Conservation (phyloP, 2,888 invertebrate genomes). For the Cabera pusaria region DNA sequence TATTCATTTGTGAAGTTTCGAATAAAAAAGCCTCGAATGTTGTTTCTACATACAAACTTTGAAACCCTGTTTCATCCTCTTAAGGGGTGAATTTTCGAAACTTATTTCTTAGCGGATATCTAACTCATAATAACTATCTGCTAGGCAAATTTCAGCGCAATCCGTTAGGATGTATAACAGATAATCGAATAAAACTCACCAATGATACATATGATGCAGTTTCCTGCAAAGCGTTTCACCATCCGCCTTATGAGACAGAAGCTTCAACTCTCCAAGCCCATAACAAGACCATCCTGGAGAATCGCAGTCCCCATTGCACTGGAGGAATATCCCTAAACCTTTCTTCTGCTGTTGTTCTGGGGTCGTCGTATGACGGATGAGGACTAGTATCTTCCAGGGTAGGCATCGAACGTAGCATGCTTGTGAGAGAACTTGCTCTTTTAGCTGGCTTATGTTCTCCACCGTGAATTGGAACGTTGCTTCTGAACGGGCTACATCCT, state of each 20-base stretch:
- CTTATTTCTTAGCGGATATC: too few relatives aligned
- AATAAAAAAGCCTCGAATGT: too few relatives aligned
- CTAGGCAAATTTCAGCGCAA: too few relatives aligned
- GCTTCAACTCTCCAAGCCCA: constrained; percentile 94
- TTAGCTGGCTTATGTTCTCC: constrained; percentile 93
- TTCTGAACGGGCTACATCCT: constrained; percentile 94
- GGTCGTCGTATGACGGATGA: constrained; percentile 90
- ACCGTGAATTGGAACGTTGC: constrained; percentile 96
- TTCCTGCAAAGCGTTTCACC: constrained; percentile 91
- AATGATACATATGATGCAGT: constrained; percentile 97
- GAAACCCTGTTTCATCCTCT: too few relatives aligned
- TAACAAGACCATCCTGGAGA: constrained; percentile 99
- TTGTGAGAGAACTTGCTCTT: constrained; percentile 92
- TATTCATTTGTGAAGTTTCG: too few relatives aligned
- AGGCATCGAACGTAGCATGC: constrained; percentile 96
- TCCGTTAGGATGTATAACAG: too few relatives aligned
- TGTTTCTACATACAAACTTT: too few relatives aligned
- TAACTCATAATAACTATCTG: too few relatives aligned
- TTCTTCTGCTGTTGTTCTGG: constrained; percentile 88
- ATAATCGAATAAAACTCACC: constrained; percentile 75
- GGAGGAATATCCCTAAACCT: constrained; percentile 92
- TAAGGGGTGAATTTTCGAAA: too few relatives aligned
- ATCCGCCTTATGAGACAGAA: constrained; percentile 93
- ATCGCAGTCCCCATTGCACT: constrained; percentile 98
- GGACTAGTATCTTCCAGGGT: constrained; percentile 99